Evolutionary conservation across 2,797 vertebrate genomes (phyloP), one percentile per base, ranked within the genome.

Genomic region (Rhodeus uyekii): DNA sequence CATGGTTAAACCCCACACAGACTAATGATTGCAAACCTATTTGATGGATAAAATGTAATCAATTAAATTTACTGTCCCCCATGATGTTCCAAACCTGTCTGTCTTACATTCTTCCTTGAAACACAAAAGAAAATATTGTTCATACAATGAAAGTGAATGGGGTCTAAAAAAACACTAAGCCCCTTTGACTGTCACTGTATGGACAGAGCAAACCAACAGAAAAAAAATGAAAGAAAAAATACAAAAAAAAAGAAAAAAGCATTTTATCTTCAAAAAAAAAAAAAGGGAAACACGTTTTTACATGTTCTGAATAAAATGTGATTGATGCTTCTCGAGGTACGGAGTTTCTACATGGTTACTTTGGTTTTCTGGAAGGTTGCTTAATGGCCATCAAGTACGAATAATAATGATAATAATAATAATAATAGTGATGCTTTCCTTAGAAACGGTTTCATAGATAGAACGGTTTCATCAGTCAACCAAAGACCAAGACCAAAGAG

Each of bases 1-100:
- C 22, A 71, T 32, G 68, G 38, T 48, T 82, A 63, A 80, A 71
- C 75, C 60, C 27, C 38, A 67, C 22, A 65, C 18, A 32, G 19
- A 76, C 18, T 27, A 60, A 44, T n/a, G 4, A 78, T 19, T 1
- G 18, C 22, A 44, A 68, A 22, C 8, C 18, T 2, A 19, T 39
- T 36, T 27, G 13, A 27, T 29, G 22, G 27, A 24, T 38, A 10
- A 32, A 63, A 46, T 76, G 13, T 46, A 19, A 29, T 39, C 14
- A 48, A 48, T 22, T 22, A 22, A 46, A 55, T 24, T 55, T 24
- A 55, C n/a, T 12, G 4, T 55, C 1, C 10, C 1, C 18, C n/a
- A n/a, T 55, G 22, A 53, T 3, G 9, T 53, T 53, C 50, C 3
- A 2, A 55, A 8, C 8, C 34, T n/a, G 12, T 44, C 9, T 42